Base-by-base conservation (phyloP, 2,113 vertebrate species). In the Cariama cristata region DNA sequence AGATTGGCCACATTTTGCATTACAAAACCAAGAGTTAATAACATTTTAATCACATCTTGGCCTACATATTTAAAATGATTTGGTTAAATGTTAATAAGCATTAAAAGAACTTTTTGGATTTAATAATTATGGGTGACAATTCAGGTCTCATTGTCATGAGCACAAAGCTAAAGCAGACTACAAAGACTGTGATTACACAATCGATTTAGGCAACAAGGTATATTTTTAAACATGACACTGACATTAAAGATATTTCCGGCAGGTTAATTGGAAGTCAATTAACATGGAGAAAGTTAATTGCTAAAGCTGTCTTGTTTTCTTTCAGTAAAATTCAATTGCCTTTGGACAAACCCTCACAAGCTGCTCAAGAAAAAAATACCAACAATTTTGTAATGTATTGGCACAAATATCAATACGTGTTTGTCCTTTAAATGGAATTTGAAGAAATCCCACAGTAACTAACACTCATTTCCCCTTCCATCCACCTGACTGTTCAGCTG, bases 211-310 rank as follows among this genome's bases (percentile, higher is more conserved):
- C 88, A 24, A 24, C 45, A 80, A 93, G 88, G 79, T 93, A 27
- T 96, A 95, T 97, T 98, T 98, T 98, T 97, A 97, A 97, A 95
- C 79, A 77, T 26, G 79, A 50, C 63, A 28, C 79, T 84, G 94
- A 93, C 86, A 93, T 60, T 84, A 95, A n/a, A 91, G 80, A 80
- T 52, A 92, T 72, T 95, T 91, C 95, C 75, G 58, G 82, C 76
- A 97, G 94, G 97, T 98, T 98, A 97, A 98, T 93, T 96, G 95
- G 79, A 83, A 97, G 73, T 89, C 96, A 98, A 97, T 98, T 98
- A 98, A 96, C 93, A 94, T 35, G 88, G 88, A 97, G 88, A 98
- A 93, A 95, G 91, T 93, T 98, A 98, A 98, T 98, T 97, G 90
- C 62, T 91, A 88, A 58, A 94, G 59, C 67, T 77, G 79, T 74